phyloP scores from a whole-genome alignment of 2,888 invertebrate genomes.

The Campoplex capitator region DNA sequence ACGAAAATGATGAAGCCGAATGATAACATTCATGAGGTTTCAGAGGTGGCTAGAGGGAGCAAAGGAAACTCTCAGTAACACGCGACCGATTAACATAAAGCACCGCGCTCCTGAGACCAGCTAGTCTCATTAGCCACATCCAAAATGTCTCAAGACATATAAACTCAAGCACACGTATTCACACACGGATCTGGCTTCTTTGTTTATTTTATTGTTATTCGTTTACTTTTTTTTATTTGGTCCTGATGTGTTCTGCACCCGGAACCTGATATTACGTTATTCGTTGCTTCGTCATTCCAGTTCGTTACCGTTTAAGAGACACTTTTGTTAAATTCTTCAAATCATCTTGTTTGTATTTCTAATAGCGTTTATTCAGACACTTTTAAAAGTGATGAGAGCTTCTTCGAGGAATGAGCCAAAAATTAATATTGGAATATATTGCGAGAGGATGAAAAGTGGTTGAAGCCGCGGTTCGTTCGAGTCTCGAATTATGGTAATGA shows the following conservation, averaged over 20 bases:
- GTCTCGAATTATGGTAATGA: slow-evolving; percentile 67
- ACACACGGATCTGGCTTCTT: slow-evolving; percentile 38
- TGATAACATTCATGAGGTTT: slow-evolving; percentile 81
- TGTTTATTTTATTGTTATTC: slow-evolving; percentile 36
- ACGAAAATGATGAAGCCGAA: slow-evolving; percentile 77
- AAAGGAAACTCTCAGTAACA: slow-evolving; percentile 74
- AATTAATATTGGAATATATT: slow-evolving; percentile 39
- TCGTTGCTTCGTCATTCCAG: slow-evolving; percentile 29
- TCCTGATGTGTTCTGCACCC: slow-evolving; percentile 19
- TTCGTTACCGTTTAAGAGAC: neutral
- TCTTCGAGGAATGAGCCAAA: slow-evolving; percentile 16
- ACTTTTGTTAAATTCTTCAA: neutral
- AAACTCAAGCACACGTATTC: slow-evolving; percentile 19
- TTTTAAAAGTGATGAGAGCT: neutral
- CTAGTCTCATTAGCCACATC: slow-evolving; percentile 79
- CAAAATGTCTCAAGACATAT: slow-evolving; percentile 72
- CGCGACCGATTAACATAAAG: slow-evolving; percentile 81
- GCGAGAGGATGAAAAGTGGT: slow-evolving; percentile 62
- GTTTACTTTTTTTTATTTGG: slow-evolving; percentile 12
- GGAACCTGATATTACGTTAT: slow-evolving; percentile 35
- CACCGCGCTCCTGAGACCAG: slow-evolving; percentile 36
- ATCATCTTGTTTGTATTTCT: slow-evolving; percentile 19
- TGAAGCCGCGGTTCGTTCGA: slow-evolving; percentile 31
- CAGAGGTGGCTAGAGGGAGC: slow-evolving; percentile 53
- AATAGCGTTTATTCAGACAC: neutral